Conservation (phyloP, 2,797 vertebrate species). For the Premnoplex brunnescens region DNA sequence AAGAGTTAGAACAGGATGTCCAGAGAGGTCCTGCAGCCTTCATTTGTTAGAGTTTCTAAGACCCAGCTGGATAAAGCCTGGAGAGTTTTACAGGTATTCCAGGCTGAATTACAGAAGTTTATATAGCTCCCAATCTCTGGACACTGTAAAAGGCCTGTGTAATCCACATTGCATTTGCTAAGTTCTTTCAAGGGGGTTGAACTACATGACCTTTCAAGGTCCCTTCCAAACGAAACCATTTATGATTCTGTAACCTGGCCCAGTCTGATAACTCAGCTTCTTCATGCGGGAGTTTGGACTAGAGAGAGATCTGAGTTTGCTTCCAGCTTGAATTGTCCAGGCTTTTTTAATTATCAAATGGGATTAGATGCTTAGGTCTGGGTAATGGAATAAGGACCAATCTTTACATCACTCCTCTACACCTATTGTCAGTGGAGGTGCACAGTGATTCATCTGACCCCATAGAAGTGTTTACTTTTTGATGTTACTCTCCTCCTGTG, state of each 20-base stretch:
- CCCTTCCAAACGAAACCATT: background rate
- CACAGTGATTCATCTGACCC: background rate
- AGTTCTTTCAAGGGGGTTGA: background rate
- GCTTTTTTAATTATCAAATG: background rate
- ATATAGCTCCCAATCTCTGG: background rate
- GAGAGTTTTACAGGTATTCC: background rate
- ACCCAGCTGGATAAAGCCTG: background rate
- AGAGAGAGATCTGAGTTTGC: background rate
- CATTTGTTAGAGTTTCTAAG: background rate
- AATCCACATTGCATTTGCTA: rapidly evolving
- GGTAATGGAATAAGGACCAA: background rate
- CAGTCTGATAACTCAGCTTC: background rate
- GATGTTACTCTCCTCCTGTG: background rate
- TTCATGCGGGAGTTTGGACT: background rate
- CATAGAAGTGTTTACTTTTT: background rate
- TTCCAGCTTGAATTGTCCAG: background rate
- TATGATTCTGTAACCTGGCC: background rate
- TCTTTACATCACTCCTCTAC: background rate
- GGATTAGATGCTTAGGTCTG: background rate
- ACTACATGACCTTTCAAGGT: background rate
- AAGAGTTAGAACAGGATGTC: background rate
- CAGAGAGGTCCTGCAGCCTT: background rate
- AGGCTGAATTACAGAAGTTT: background rate
- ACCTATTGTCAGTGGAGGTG: background rate
- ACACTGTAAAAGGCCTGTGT: background rate